Base-by-base conservation (phyloP, 2,113 vertebrate genomes). In the Mesitornis unicolor region DNA sequence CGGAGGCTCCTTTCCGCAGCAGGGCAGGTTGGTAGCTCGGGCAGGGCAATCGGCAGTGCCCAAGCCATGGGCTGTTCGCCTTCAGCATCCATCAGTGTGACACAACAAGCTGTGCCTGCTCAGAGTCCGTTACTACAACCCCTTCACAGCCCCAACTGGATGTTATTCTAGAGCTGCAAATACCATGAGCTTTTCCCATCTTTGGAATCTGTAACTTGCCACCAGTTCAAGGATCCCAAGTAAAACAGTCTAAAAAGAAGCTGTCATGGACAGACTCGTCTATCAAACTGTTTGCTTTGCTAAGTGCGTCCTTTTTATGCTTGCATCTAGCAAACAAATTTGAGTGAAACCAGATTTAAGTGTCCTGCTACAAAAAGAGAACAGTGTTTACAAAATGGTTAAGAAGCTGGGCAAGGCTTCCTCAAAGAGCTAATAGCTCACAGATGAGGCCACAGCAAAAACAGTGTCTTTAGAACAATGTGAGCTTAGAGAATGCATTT, bases 21-120 rank as follows among this genome's bases (percentile, higher is more conserved):
- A 31, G 60, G 18, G 54, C 43, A 40, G 40, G 60, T 47, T 50
- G 60, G 56, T 50, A 53, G 70, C 76, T 90, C 79, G 71, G 35
- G 29, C 16, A 45, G 70, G 56, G 65, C 59, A 35, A 82, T 83
- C 59, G 82, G 79, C 74, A 64, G 33, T 6, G 7, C 6, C 19
- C 36, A 38, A 67, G 35, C 69, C 9, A n/a, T 7, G 31, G 35
- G 50, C 50, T 65, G 68, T 63, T 96, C 57, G 65, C 16, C 85
- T 85, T 31, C 94, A 89, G 67, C 69, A 67, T 78, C 81, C 60
- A 43, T 57, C 35, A 64, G 84, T 67, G 92, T 36, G 43, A 81
- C 75, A 78, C 43, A 14, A 9, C 28, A 22, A 61, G 92, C 59
- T 92, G 96, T 92, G 97, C 96, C 93, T 75, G 85, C 95, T 78